Base-by-base conservation (phyloP, 1,140 invertebrate species). In the Hestina assimilis region DNA sequence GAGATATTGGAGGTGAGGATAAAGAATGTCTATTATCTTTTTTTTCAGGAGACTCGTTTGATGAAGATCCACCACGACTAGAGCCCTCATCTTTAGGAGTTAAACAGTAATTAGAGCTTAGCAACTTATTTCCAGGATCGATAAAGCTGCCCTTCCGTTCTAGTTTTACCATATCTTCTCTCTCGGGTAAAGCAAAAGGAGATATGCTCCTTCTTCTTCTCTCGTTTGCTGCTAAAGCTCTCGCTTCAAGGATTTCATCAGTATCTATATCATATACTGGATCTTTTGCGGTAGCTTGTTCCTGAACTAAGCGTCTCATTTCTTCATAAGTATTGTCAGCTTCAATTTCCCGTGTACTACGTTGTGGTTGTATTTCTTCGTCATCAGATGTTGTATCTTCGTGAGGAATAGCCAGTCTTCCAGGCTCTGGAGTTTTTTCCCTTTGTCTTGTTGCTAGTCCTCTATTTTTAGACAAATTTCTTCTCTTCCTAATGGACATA, bases 351-450 rank as follows among this genome's bases (percentile, higher is more conserved):
- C 83, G 69, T 4, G 86, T 78, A 53, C 71, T 73, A n/a, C 73
- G 69, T 43, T 69, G 63, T 15, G 76, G 70, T 45, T 62, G 66
- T 1, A 40, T 7, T 15, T 89, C 87, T 66, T 89, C 89, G 58
- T 89, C 89, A 40, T 89, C 89, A 9, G 83, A 84, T 20, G 89
- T 89, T 40, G 80, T 89, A 47, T 89, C 89, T 75, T 89, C 85
- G 24, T 84, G 75, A 29, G 85, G 73, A 8, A 80, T 54, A 45
- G 58, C 59, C 48, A 69, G 65, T 64, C 80, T 76, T 40, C 84
- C 74, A 2, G 89, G 87, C 67, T 90, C 89, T 20, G 91, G 91
- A n/a, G 91, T 92, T 61, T 91, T 91, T 63, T 92, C 91, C 51
- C 91, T 83, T 33, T 89, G 88, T 35, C 75, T 83, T n/a, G 80